Base-by-base conservation (phyloP, 2,888 invertebrate genomes). In the Amphiduros pacificus region DNA sequence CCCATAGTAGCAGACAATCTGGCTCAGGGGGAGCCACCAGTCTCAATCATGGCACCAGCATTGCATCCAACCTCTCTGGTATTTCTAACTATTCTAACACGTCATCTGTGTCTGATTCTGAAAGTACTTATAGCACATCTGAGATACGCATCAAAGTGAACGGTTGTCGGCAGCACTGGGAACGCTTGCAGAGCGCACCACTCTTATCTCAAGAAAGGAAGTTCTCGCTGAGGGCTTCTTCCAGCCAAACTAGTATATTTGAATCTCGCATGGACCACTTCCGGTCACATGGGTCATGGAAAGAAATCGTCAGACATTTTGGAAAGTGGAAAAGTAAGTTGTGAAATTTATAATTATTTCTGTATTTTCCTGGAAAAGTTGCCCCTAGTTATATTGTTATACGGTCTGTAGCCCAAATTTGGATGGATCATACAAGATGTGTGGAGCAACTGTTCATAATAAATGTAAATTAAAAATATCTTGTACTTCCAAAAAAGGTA, bases 261-360 rank as follows among this genome's bases (percentile, higher is more conserved):
- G 66, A 66, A 26, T 44, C 66, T 1, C 53, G 55, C 17, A 55
- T 64, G 17, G 79, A 79, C 62, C 71, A 70, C 64, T 79, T 79
- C 71, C 68, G 72, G 32, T 69, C 76, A 2, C 71, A 71, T 51
- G 76, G 76, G 3, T 66, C 72, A 1, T 78, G 79, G 79, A 68
- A 68, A 22, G 61, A 70, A 9, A 60, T 78, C 1, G 62, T 76
- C 17, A 69, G 72, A 22, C 71, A 71, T 60, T 69, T 63, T 26
- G 76, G 74, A 26, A 66, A 50, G 22, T 78, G 78, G 77, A 71
- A 68, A 50, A 73, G 79, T 78, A 69, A 72, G 76, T 64, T n/a
- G 5, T n/a, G n/a, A n/a, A n/a, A n/a, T n/a, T n/a, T n/a, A n/a
- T n/a, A n/a, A n/a, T n/a, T n/a, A n/a, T n/a, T n/a, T n/a, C n/a